Percentiles rank a stretch among this genome's conserved stretches.
Conservation (phyloP, 2,797 vertebrate species). For the Lepilemur septentrionalis region DNA sequence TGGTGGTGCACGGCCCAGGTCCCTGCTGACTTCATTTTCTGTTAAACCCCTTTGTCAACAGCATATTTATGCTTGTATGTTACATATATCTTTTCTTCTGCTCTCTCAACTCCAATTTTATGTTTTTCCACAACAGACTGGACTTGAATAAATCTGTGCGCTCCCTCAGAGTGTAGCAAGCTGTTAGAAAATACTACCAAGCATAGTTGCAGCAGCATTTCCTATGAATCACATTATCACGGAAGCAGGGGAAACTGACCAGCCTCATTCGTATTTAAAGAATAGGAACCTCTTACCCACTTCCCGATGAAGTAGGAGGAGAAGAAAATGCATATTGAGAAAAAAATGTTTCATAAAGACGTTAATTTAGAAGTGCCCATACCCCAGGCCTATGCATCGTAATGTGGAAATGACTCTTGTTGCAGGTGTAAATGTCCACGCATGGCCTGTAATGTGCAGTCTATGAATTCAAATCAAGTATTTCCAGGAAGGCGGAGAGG, state of each 20-base stretch:
- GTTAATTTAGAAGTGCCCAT: conserved; percentile 62
- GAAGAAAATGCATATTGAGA: conserved; percentile 63
- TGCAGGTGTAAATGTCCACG: background rate
- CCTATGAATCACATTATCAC: conserved; percentile 35
- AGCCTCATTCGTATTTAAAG: conserved; percentile 39
- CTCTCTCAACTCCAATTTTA: conserved; percentile 57
- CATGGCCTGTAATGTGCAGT: background rate
- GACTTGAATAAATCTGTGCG: conserved; percentile 45
- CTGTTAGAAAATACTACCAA: conserved; percentile 16
- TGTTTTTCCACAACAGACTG: conserved; percentile 13
- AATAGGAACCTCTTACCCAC: conserved; percentile 50
- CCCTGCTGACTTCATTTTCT: background rate
- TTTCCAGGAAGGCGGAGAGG: background rate
- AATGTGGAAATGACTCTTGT: conserved; percentile 55
- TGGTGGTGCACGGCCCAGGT: rapidly evolving
- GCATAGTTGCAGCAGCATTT: background rate
- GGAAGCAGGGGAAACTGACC: conserved; percentile 13
- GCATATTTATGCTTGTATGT: background rate
- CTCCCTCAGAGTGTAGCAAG: conserved; percentile 46
- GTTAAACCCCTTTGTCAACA: background rate
- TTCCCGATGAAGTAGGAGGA: conserved; percentile 32
- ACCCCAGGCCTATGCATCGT: background rate
- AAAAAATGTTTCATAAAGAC: conserved; percentile 11
- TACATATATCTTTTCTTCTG: background rate
- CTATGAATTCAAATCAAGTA: conserved; percentile 42